These are phyloP conservation scores for Tetragonula clypearis DNA, from an alignment of 1,140 invertebrate species.

Conservation along the genomic window DNA sequence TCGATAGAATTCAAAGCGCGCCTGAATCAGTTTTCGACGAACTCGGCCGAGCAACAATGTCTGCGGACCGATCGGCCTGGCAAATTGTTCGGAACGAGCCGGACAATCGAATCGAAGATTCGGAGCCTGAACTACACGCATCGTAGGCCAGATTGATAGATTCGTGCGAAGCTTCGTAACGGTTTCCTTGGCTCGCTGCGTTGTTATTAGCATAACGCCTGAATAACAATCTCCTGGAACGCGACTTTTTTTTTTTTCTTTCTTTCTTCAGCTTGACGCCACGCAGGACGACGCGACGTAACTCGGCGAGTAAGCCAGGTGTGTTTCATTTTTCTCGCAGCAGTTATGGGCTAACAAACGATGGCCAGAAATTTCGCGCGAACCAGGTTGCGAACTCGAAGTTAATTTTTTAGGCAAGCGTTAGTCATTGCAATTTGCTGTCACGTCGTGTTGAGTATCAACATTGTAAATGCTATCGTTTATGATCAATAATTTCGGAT, in stretches of 20 bases:
- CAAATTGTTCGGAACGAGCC: conserved; percentile 2
- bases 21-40: neutral
- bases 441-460: too few species aligned
- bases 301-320: conserved; percentile 7
- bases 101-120: neutral
- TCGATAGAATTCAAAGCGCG: too few species aligned
- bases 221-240: conserved; percentile 65
- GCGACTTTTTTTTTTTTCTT: neutral
- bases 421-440: too few species aligned
- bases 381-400: conserved; percentile 16
- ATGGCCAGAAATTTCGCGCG: neutral
- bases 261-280: neutral
- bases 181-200: conserved; percentile 53
- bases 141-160: conserved; percentile 9
- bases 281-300: neutral
- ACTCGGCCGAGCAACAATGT: neutral
- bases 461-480: too few species aligned
- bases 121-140: neutral
- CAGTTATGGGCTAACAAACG: neutral
- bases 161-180: conserved; percentile 50
- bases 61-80: neutral
- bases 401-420: too few species aligned
- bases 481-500: too few species aligned
- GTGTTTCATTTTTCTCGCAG: neutral
- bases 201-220: conserved; percentile 64